Evolutionary conservation across 2,888 invertebrate genomes (phyloP), one percentile per base, ranked within the genome.

Genomic region (Frankliniella fusca): DNA sequence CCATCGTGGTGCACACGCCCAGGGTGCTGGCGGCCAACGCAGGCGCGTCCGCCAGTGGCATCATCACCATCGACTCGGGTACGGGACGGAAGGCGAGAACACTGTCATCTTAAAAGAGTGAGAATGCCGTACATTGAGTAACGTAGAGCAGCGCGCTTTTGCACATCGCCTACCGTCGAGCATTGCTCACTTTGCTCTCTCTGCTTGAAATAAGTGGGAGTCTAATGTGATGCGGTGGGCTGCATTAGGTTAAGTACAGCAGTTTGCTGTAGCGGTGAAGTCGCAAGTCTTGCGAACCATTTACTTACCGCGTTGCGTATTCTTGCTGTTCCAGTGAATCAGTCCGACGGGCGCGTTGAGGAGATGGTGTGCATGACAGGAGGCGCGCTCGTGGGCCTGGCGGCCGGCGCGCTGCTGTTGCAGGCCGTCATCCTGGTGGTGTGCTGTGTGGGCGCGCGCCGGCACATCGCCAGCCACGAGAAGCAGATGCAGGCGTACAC

Each of bases 341-440:
- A 11, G 10, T 11, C 81, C 81, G 9, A 20, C 81, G 38, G 38
- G 38, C 23, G 70, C 11, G 70, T 54, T 27, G 80, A 80, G 28
- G 82, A 82, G 20, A 80, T 82, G 50, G 81, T 86, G 38, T 86
- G 86, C 82, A 83, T 85, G n/a, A 84, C 84, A 38, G 86, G 85
- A 83, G 84, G 85, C 11, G 84, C 85, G 0, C 84, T 85, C n/a
- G 81, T 86, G 38, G 84, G 85, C 18, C 83, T 85, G 48, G 83
- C 84, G 18, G 82, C 85, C 27, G 85, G 85, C 20, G 85, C 85
- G 84, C 81, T 86, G 80, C 82, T 85, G n/a, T 81, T 86, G 27
- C 86, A 86, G 82, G 84, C 85, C 79, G 20, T 85, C 23, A 83
- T 86, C 18, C 82, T 86, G 61, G 82, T 86, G 27, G 84, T 84